A percentile compares a stretch with the other conserved stretches of the same genome.
phyloP scores from a whole-genome alignment of 2,113 vertebrate species.

The Oxyruncus cristatus region DNA sequence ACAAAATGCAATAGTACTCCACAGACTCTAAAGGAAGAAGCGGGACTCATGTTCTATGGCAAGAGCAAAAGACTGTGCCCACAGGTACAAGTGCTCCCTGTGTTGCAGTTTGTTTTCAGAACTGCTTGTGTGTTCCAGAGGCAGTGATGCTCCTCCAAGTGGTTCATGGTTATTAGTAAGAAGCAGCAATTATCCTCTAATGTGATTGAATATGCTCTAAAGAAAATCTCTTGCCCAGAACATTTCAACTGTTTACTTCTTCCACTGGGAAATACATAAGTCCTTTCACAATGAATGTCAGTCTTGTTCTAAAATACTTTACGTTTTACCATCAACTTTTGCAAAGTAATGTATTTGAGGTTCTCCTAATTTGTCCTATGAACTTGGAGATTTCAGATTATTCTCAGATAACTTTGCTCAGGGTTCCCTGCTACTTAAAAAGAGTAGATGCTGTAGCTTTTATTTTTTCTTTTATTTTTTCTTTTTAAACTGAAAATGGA shows the following conservation, averaged over 20 bases:
- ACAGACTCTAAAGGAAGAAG: not conserved
- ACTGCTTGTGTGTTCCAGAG: not conserved
- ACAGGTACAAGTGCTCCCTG: not conserved
- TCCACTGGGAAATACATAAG: not conserved
- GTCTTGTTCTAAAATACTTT: not conserved
- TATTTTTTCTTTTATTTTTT: not conserved
- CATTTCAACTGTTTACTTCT: not conserved
- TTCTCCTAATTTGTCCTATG: not conserved
- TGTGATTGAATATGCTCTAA: not conserved
- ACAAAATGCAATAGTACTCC: not conserved
- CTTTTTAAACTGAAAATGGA: not conserved
- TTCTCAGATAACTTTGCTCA: not conserved
- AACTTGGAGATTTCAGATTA: not conserved
- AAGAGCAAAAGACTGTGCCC: not conserved
- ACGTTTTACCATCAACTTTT: not conserved
- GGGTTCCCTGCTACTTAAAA: not conserved
- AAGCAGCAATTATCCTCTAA: not conserved
- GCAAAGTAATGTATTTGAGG: not conserved
- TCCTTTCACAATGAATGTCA: not conserved
- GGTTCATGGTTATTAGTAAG: not conserved
- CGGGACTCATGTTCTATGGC: not conserved
- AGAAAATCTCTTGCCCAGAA: not conserved
- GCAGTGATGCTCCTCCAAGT: not conserved
- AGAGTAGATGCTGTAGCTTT: not conserved
- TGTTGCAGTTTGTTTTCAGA: not conserved